Base-by-base conservation (phyloP, 2,797 vertebrate species). In the Sebastes taczanowskii region DNA sequence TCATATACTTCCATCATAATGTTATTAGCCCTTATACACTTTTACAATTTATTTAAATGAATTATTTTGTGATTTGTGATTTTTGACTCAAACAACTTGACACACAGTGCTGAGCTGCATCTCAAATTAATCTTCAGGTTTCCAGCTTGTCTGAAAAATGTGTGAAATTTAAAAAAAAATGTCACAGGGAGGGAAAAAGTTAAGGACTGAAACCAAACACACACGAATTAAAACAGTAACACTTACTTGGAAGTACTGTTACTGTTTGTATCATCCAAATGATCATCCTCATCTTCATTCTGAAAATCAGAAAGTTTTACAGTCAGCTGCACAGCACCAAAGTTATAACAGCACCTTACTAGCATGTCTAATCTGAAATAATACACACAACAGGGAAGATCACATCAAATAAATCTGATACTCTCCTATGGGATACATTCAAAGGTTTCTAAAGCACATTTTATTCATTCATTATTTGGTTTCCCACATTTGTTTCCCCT, bases 281-380 rank as follows among this genome's bases (percentile, higher is more conserved):
- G 23, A 73, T 23, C 20, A 4, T 93, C 91, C 1, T 86, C 81
- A 0, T 94, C 95, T 23, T 96, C 93, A 16, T 83, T 93, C 96
- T 96, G 87, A n/a, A 91, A 83, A 59, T 55, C 7, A 74, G 11
- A 69, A 11, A 22, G 2, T 1, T 11, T 13, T 25, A 64, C 6
- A 42, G 10, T 75, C 32, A 73, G 7, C 42, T 20, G 10, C 23
- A 67, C 23, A 61, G 8, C 20, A 14, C 42, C 13, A 25, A 27
- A 49, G 34, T 29, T 14, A n/a, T 6, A 58, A 16, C 30, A 6
- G 4, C 14, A 20, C 20, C 56, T 25, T 9, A 29, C 23, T 9
- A 2, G 25, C 16, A 60, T 7, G 23, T 62, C 13, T 53, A 4
- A 38, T n/a, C 11, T 29, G 10, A 63, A 38, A 25, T 22, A 22